Percentiles rank a stretch among this genome's conserved stretches.
phyloP scores from a whole-genome alignment of 1,140 invertebrate species.

The Hylaeus volcanicus region DNA sequence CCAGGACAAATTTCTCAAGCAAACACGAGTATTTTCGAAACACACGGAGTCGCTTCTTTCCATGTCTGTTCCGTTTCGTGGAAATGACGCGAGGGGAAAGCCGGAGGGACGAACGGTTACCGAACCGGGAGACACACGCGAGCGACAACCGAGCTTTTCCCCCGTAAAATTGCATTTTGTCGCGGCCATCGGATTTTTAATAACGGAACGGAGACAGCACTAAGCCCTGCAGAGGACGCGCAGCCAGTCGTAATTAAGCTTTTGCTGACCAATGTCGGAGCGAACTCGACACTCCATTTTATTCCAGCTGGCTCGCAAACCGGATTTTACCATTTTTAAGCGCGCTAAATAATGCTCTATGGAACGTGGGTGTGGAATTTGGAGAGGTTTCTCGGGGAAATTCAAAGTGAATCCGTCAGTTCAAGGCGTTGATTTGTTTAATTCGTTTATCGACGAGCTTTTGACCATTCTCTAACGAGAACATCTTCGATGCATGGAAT shows the following conservation, averaged over 20 bases:
- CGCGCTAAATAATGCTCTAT: no score
- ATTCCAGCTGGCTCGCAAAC: no score
- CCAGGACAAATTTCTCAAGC: background rate
- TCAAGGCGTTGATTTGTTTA: no score
- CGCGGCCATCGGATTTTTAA: slow-evolving; percentile 12
- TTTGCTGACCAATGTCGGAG: no score
- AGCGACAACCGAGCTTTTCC: background rate
- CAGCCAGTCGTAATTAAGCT: slow-evolving; percentile 19
- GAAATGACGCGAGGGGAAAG: background rate
- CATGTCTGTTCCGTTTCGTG: background rate
- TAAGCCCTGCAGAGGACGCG: background rate
- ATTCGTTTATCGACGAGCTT: no score
- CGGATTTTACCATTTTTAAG: no score
- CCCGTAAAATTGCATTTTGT: slow-evolving; percentile 2
- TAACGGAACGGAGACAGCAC: background rate
- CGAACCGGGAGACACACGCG: background rate
- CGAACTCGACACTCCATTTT: no score
- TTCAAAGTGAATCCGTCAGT: no score
- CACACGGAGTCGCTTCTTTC: background rate
- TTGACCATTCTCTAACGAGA: no score
- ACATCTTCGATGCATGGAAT: no score
- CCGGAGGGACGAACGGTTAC: background rate
- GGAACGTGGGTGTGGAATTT: no score
- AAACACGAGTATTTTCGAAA: background rate
- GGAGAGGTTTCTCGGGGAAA: no score